Percentiles rank a stretch among this genome's conserved stretches.
Evolutionary conservation across 1,140 invertebrate genomes (phyloP).

Genomic region (Zaprionus kolodkinae): DNA sequence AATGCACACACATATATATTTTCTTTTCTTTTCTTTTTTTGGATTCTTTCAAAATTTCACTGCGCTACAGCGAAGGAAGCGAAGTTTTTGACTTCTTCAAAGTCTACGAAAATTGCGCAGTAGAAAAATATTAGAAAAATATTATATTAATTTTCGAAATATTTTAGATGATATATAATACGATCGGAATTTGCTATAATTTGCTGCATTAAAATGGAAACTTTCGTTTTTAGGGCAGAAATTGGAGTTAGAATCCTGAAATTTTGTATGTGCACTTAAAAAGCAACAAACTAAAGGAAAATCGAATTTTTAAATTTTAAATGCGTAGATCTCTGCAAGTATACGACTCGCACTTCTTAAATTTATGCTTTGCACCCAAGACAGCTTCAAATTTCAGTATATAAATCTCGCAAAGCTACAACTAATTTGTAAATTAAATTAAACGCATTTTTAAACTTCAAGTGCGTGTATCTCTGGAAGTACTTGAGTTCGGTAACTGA

Average conservation of each 20-base stretch:
- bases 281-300: neutral
- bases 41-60: neutral
- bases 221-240: too few species aligned
- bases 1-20: neutral
- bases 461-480: neutral
- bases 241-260: neutral
- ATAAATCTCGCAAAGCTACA: neutral
- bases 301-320: neutral
- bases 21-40: neutral
- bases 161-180: neutral
- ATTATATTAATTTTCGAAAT: too few species aligned
- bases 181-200: too few species aligned
- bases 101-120: neutral
- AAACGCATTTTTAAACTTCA: too few species aligned
- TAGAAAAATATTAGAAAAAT: neutral
- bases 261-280: neutral
- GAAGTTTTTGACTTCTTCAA: neutral
- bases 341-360: neutral
- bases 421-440: too few species aligned
- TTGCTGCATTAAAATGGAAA: too few species aligned
- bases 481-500: neutral
- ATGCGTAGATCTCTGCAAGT: neutral
- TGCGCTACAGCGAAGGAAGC: neutral
- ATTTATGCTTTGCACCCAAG: neutral
- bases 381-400: neutral